These are phyloP conservation scores for Ochotona curzoniae DNA, from an alignment of 2,113 vertebrate species.

Conservation along the genomic window DNA sequence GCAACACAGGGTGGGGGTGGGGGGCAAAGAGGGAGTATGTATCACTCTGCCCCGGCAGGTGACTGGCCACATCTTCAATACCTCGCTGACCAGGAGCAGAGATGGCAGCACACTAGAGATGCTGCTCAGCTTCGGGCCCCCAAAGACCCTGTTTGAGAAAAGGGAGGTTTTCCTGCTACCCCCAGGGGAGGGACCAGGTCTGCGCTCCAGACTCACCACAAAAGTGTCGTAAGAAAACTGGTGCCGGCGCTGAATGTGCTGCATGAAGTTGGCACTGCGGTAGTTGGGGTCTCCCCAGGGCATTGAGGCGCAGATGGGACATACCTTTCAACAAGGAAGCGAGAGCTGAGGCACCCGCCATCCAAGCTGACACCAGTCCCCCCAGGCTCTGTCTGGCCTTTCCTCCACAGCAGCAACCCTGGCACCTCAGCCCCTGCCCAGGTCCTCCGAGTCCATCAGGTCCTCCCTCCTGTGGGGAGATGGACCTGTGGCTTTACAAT, in stretches of 20 bases:
- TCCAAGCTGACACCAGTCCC: neutral
- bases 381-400: neutral
- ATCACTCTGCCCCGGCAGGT: neutral
- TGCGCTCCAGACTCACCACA: conserved; percentile 89
- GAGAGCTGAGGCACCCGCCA: neutral
- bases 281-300: conserved; percentile 98
- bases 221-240: conserved; percentile 98
- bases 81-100: neutral
- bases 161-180: fast-evolving
- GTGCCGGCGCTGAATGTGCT: conserved; percentile 96
- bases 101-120: too few species aligned
- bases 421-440: neutral
- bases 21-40: neutral
- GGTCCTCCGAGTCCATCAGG: neutral
- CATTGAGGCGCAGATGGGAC: conserved; percentile 99
- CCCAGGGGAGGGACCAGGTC: too few species aligned
- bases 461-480: neutral
- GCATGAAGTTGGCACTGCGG: conserved; percentile 97
- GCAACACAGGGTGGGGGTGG: neutral
- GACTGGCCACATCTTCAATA: neutral
- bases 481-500: neutral
- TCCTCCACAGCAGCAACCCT: neutral
- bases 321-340: conserved; percentile 89
- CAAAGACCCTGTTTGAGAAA: neutral
- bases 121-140: neutral